Conservation (phyloP, 2,113 vertebrate species). For the Vidua chalybeata region DNA sequence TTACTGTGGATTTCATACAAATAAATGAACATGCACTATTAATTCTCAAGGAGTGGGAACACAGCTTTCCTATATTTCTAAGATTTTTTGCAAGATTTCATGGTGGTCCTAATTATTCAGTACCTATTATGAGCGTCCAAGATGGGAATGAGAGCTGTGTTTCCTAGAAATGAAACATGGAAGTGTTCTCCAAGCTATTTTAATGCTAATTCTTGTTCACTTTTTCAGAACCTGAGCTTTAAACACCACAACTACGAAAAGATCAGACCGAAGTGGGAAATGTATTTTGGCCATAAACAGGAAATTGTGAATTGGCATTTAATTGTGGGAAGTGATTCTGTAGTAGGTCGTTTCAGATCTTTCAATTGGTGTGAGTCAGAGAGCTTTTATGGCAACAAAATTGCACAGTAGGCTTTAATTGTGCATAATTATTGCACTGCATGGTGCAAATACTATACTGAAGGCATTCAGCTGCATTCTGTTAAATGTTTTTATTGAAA, state of each 20-base stretch:
- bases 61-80: not conserved
- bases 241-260: constrained; percentile 17
- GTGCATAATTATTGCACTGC: constrained; percentile 73
- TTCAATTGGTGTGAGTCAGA: constrained; percentile 60
- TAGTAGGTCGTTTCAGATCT: constrained; percentile 32
- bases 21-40: not conserved
- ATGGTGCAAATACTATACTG: constrained; percentile 53
- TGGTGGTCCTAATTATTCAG: constrained; percentile 49
- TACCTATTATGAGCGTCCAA: not conserved
- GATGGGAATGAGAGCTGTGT: not conserved
- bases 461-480: constrained; percentile 51
- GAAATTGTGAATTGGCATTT: constrained; percentile 59
- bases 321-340: constrained; percentile 46
- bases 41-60: not conserved
- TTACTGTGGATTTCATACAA: not conserved
- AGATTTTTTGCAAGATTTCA: not conserved
- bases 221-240: constrained; percentile 16
- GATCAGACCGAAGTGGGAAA: constrained; percentile 36
- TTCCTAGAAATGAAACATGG: constrained; percentile 33
- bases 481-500: constrained; percentile 48
- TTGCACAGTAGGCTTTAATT: constrained; percentile 75
- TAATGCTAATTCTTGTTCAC: constrained; percentile 28
- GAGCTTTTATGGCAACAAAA: constrained; percentile 67
- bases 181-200: constrained; percentile 5
- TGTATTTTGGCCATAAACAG: constrained; percentile 17